These are phyloP conservation scores for Smutsia temminckii DNA, from an alignment of 2,797 vertebrate species.

Conservation along the genomic window DNA sequence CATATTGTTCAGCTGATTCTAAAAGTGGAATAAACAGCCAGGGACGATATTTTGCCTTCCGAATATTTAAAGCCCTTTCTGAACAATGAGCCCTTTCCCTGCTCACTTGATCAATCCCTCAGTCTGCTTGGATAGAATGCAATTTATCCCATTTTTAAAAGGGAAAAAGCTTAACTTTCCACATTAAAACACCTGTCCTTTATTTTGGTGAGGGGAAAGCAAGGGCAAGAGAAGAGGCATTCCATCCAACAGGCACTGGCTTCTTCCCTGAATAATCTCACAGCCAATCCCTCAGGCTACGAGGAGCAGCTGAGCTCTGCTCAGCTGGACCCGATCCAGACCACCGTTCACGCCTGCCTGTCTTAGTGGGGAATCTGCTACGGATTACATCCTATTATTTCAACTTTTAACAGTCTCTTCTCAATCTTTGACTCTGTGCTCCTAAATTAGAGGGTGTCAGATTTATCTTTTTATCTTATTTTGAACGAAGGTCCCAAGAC, in stretches of 20 bases:
- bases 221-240: neutral
- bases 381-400: neutral
- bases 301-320: neutral
- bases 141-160: neutral
- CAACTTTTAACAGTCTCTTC: neutral
- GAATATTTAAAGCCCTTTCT: neutral
- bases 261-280: neutral
- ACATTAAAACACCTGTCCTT: neutral
- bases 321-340: neutral
- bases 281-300: neutral
- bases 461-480: neutral
- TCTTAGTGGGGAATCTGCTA: neutral
- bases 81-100: neutral
- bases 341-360: neutral
- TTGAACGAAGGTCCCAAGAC: neutral
- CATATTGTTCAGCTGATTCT: neutral
- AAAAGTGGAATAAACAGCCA: neutral
- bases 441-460: neutral
- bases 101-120: neutral
- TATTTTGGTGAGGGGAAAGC: neutral
- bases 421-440: neutral
- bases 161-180: neutral
- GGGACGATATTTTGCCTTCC: neutral
- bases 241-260: neutral
- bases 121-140: neutral